Base-by-base conservation (phyloP, 2,113 vertebrate species). In the Oncorhynchus kisutch region DNA sequence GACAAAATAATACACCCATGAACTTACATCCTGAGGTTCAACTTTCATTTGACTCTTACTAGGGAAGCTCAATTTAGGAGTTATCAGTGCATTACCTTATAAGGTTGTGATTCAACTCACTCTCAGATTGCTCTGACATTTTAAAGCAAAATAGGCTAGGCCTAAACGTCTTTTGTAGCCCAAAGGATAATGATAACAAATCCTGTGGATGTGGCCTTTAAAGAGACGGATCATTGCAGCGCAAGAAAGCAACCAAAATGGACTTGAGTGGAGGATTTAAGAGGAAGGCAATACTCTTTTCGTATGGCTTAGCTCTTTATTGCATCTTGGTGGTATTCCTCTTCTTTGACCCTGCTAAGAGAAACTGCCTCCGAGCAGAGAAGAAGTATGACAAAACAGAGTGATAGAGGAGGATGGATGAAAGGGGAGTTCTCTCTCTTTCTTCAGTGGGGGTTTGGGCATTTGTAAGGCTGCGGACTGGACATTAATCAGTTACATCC, bases 201-300 rank as follows among this genome's bases (percentile, higher is more conserved):
- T 73, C 12, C 48, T n/a, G 31, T 45, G 67, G 71, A 73, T 62
- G 45, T 69, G 9, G 25, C 59, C 5, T 73, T 25, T 29, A 16
- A 51, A 67, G 64, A 73, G 51, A 6, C 71, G 4, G 54, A 29
- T 73, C 59, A 62, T 64, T n/a, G 24, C 31, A 20, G 66, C 51
- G 25, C n/a, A 45, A 45, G 18, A 62, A 64, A 60, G 13, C 51
- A 45, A 45, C 11, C 64, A 60, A 9, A 68, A 18, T 49, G 34
- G 67, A 73, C 49, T 68, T 73, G n/a, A 78, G 65, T 22, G 25
- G 13, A 13, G 39, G 39, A 45, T 2, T 45, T 5, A 22, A 78
- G 66, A 31, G 48, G 14, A 8, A 5, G 24, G 49, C 29, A 39
- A 25, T 22, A 16, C 59, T n/a, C 12, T 20, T 62, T 22, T 45